A percentile compares a stretch with the other conserved stretches of the same genome.
Evolutionary conservation across 64 coral and sea anemone genomes (phyloP).

Genomic region (Pocillopora verrucosa): DNA sequence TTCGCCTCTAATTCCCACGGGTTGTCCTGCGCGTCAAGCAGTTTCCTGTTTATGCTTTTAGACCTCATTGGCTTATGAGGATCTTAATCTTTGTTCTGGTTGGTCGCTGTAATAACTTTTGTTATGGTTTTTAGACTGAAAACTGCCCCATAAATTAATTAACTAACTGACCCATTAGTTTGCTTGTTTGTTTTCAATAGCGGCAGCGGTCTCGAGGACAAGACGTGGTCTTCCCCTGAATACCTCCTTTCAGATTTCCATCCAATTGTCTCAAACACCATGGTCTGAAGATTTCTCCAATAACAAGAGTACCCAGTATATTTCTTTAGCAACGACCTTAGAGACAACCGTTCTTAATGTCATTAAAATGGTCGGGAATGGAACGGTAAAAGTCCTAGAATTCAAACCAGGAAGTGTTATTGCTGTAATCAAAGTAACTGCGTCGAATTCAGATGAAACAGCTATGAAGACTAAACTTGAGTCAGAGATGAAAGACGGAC

Average conservation of each 20-base stretch:
- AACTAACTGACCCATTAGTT: too few species aligned
- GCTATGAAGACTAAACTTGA: neutral
- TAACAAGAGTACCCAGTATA: neutral
- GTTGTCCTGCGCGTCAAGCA: too few species aligned
- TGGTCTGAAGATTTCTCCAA: constrained; percentile 25
- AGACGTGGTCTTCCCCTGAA: neutral
- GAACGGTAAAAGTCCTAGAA: neutral
- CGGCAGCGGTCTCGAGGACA: neutral
- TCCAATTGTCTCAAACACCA: neutral
- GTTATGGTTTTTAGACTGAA: too few species aligned
- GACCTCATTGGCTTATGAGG: too few species aligned
- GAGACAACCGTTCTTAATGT: neutral
- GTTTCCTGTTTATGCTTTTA: too few species aligned
- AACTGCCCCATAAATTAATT: too few species aligned
- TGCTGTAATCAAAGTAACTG: constrained; percentile 12
- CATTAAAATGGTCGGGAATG: neutral
- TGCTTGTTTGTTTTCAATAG: too few species aligned
- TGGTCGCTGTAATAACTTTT: too few species aligned
- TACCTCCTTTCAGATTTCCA: constrained; percentile 21
- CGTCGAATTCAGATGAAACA: neutral
- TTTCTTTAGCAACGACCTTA: constrained; percentile 16
- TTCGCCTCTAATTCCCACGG: too few species aligned
- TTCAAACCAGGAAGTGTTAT: constrained; percentile 41
- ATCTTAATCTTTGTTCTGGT: too few species aligned
- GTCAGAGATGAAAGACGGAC: neutral